Conservation (phyloP, 1,140 invertebrate genomes). For the Orchesella cincta region DNA sequence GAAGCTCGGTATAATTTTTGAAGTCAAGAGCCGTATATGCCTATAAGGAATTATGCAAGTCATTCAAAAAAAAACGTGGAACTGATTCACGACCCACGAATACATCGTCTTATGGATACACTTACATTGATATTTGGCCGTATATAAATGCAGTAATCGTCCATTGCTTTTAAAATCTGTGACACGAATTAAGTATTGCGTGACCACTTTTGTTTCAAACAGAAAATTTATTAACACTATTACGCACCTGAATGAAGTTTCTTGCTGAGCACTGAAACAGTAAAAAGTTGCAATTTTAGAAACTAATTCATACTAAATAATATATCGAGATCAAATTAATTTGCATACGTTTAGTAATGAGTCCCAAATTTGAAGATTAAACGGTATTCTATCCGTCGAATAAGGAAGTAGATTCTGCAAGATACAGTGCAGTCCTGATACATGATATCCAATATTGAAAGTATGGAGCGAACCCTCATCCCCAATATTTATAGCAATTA, state of each 20-base stretch:
- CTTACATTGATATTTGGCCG: conserved; percentile 13
- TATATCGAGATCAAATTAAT: neutral
- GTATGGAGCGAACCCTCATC: neutral
- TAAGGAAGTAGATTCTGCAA: neutral
- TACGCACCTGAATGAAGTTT: conserved; percentile 14
- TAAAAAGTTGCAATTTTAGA: too few relatives aligned
- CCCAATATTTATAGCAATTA: conserved; percentile 2
- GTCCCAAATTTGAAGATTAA: conserved; percentile 5
- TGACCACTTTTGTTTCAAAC: too few relatives aligned
- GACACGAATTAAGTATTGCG: too few relatives aligned
- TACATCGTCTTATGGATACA: too few relatives aligned
- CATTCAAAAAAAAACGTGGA: too few relatives aligned
- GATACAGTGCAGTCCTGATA: neutral
- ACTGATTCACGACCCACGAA: too few relatives aligned
- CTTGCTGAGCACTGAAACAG: conserved; percentile 3
- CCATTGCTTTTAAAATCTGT: conserved; percentile 17
- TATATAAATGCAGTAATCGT: conserved; percentile 9
- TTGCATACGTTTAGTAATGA: neutral
- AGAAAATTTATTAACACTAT: too few relatives aligned
- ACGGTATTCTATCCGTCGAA: neutral
- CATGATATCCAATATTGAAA: conserved; percentile 19
- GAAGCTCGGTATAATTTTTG: too few relatives aligned
- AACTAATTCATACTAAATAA: neutral
- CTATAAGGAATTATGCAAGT: too few relatives aligned
- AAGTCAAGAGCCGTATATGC: too few relatives aligned